A percentile compares a stretch with the other conserved stretches of the same genome.
phyloP scores from a whole-genome alignment of 2,888 invertebrate species.

The Tachina fera region DNA sequence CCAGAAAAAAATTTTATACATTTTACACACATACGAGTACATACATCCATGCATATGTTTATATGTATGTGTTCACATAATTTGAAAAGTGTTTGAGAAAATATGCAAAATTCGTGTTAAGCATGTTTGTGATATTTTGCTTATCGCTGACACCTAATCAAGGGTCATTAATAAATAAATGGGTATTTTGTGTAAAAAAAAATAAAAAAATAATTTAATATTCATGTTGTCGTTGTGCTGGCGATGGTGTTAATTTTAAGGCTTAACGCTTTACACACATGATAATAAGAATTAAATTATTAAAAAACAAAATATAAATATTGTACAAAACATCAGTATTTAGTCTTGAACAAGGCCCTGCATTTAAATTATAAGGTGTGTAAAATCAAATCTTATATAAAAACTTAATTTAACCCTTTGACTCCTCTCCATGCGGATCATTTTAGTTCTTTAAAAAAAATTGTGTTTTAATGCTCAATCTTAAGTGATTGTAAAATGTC shows the following conservation, averaged over 20 bases:
- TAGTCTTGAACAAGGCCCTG: too few relatives aligned
- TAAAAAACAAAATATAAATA: not conserved
- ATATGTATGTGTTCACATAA: not conserved
- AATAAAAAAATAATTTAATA: not conserved
- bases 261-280: not conserved
- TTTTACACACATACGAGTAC: not conserved
- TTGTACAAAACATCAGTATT: too few relatives aligned
- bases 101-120: conserved; percentile 62
- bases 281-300: not conserved
- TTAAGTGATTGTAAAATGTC: conserved; percentile 9
- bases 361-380: too few relatives aligned
- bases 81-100: conserved; percentile 26
- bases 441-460: too few relatives aligned
- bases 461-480: not conserved
- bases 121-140: conserved; percentile 24
- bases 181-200: not conserved
- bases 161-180: conserved; percentile 48
- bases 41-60: not conserved
- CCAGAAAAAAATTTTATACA: not conserved
- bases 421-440: too few relatives aligned
- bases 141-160: conserved; percentile 62
- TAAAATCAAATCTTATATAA: too few relatives aligned
- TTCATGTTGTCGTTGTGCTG: conserved; percentile 10
- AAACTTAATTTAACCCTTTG: too few relatives aligned
- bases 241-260: not conserved